phyloP scores from a whole-genome alignment of 2,888 invertebrate genomes.

The Sinopyrophorus schimmeli region DNA sequence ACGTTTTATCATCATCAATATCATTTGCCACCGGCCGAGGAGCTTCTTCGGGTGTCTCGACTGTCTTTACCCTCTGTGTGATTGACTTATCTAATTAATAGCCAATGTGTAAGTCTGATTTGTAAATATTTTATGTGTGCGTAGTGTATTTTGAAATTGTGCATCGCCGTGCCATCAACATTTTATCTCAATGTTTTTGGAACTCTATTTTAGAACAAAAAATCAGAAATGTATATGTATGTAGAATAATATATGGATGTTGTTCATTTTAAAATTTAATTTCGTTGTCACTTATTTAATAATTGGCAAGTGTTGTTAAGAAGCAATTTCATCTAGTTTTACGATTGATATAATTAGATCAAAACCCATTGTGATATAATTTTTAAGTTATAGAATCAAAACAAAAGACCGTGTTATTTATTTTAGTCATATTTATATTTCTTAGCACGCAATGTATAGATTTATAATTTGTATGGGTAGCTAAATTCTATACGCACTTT shows the following conservation, averaged over 20 bases:
- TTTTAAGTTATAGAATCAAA: constrained; percentile 45
- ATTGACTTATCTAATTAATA: constrained; percentile 31
- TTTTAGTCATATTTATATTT: constrained; percentile 35
- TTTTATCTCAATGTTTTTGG: background rate
- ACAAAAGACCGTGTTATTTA: constrained; percentile 40
- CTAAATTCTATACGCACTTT: constrained; percentile 38
- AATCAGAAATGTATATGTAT: too few species aligned
- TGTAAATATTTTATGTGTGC: constrained; percentile 26
- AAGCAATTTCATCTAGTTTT: constrained; percentile 28
- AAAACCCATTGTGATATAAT: constrained; percentile 48
- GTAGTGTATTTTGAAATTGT: constrained; percentile 15
- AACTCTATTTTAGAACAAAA: too few species aligned
- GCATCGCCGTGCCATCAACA: constrained; percentile 25
- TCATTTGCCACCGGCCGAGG: constrained; percentile 46
- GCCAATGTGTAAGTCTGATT: constrained; percentile 31
- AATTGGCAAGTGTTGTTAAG: too few species aligned
- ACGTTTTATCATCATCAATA: constrained; percentile 47
- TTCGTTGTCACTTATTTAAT: too few species aligned
- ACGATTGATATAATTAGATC: constrained; percentile 23
- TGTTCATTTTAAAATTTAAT: background rate
- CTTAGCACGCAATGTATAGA: constrained; percentile 41
- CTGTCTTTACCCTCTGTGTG: constrained; percentile 47
- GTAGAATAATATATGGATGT: background rate
- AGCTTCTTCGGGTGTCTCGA: constrained; percentile 49
- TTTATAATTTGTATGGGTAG: constrained; percentile 41